Evolutionary conservation across 2,113 vertebrate genomes (phyloP), one percentile per base, ranked within the genome.

Genomic region (Rhabdornis inornatus): DNA sequence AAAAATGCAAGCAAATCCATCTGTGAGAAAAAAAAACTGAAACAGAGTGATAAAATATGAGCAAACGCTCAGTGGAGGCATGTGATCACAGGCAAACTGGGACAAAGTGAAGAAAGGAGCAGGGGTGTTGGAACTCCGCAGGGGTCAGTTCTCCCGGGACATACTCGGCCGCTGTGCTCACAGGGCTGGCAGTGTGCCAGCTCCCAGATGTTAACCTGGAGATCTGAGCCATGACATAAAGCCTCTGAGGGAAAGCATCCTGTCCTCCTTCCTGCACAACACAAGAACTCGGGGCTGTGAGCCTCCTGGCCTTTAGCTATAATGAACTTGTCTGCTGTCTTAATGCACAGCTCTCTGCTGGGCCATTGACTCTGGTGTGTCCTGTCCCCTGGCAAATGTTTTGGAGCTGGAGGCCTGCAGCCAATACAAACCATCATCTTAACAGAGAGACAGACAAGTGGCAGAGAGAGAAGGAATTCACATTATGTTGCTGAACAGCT

Each of bases 121-220:
- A 19, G 83, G 45, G 50, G 63, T n/a, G 52, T 10, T 15, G 0
- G 2, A 70, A 16, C 30, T 40, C 70, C 57, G 68, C 71, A 50
- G n/a, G 69, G 74, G 56, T 71, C 5, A 0, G 52, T 2, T 87
- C 69, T 63, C 52, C 31, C 1, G 6, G 49, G 59, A 20, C 3
- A 1, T 1, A 0, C 53, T 42, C 1, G 0, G 42, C 10, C 3
- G 1, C 42, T 78, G 47, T 52, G 77, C 33, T 82, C 63, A 20
- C 20, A 31, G 47, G 18, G 20, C 66, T 85, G 85, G 82, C 79
- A 71, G 63, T 10, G 11, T 0, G 3, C 52, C 92, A 91, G 69
- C 39, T 42, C 77, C 77, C 90, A 94, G 76, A 31, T n/a, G 70
- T 45, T 61, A 50, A 61, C 65, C 87, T 60, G 61, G 44, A 92